Conservation (phyloP, 2,113 vertebrate genomes). For the Brienomyrus brachyistius region DNA sequence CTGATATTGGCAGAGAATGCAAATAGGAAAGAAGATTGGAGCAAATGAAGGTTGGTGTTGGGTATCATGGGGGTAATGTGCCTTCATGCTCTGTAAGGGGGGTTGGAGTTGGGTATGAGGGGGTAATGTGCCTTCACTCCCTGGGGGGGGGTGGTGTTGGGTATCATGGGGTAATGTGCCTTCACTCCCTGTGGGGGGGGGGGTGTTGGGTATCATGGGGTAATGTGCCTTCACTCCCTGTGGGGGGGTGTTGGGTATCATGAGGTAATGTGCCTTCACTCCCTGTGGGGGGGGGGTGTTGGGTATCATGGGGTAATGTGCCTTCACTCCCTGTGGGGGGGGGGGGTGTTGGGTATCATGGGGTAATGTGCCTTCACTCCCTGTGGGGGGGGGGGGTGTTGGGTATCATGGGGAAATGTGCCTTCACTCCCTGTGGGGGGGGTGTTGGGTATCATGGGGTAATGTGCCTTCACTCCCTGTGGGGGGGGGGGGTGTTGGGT, state of each 20-base stretch:
- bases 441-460: not conserved
- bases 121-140: not conserved
- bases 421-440: not conserved
- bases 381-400: not conserved
- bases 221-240: no score
- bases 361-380: not conserved
- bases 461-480: no score
- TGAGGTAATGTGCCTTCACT: not conserved
- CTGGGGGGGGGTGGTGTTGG: no score
- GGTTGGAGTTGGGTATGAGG: no score
- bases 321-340: not conserved
- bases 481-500: not conserved
- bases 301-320: not conserved
- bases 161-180: no score
- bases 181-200: not conserved
- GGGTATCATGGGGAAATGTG: not conserved
- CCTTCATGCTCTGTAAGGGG: not conserved
- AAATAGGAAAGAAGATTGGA: not conserved
- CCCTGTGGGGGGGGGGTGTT: not conserved
- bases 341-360: not conserved
- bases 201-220: not conserved
- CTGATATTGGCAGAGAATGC: not conserved
- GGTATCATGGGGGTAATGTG: not conserved
- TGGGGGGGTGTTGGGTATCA: not conserved
- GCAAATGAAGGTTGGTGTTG: not conserved